A percentile compares a stretch with the other conserved stretches of the same genome.
Evolutionary conservation across 1,140 invertebrate genomes (phyloP).

Genomic region (Lordiphosa mommai): DNA sequence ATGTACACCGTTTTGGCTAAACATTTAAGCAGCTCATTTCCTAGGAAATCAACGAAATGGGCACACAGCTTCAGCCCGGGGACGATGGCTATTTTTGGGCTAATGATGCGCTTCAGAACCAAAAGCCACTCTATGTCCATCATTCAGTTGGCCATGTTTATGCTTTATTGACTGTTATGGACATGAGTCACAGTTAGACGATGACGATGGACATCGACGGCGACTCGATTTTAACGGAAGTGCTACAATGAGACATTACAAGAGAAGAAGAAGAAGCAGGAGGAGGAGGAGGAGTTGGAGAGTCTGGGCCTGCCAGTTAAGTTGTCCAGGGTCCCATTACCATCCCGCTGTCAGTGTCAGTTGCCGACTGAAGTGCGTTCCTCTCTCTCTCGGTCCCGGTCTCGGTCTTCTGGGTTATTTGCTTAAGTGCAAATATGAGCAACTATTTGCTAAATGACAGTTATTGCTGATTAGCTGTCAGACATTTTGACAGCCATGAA

Average conservation of each 20-base stretch:
- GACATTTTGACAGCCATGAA: slow-evolving; percentile 74
- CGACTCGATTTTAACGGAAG: slow-evolving; percentile 71
- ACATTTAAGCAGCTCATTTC: slow-evolving; percentile 76
- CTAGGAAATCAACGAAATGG: slow-evolving; percentile 66
- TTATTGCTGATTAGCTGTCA: slow-evolving; percentile 78
- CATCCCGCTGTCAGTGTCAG: slow-evolving; percentile 55
- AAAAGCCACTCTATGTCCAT: slow-evolving; percentile 70
- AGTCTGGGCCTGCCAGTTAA: slow-evolving; percentile 23
- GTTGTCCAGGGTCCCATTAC: slow-evolving; percentile 52
- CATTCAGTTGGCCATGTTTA: slow-evolving; percentile 76
- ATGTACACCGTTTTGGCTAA: slow-evolving; percentile 65
- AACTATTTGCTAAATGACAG: slow-evolving; percentile 78
- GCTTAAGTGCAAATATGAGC: slow-evolving; percentile 78
- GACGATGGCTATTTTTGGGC: slow-evolving; percentile 69
- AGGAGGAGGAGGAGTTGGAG: not conserved
- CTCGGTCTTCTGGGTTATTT: slow-evolving; percentile 49
- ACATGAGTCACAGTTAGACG: slow-evolving; percentile 75
- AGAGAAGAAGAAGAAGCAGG: slow-evolving; percentile 10
- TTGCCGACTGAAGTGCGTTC: slow-evolving; percentile 12
- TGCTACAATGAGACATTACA: slow-evolving; percentile 67
- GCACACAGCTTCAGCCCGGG: slow-evolving; percentile 30
- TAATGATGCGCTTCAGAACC: slow-evolving; percentile 60
- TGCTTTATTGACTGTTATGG: slow-evolving; percentile 77
- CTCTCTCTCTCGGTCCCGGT: not conserved
- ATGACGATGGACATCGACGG: slow-evolving; percentile 31